Conservation (phyloP, 2,888 invertebrate species). For the Aporophyla nigra region DNA sequence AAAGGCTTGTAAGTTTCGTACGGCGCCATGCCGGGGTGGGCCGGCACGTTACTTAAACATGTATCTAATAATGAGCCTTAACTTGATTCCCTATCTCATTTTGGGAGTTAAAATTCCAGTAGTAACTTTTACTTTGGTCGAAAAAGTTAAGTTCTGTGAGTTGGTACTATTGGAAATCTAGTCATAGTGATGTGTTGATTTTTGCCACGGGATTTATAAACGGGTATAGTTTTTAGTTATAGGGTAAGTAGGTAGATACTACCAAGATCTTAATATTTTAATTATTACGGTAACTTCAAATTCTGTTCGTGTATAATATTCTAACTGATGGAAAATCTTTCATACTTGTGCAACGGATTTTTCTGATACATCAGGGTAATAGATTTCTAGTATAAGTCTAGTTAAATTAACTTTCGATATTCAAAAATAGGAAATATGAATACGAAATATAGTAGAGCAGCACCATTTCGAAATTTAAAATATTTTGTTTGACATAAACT, state of each 20-base stretch:
- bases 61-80: constrained; percentile 65
- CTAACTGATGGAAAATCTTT: not conserved
- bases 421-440: not conserved
- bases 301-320: too few species aligned
- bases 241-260: too few species aligned
- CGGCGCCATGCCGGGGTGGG: constrained; percentile 83
- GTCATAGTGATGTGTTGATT: constrained; percentile 19
- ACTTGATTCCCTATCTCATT: constrained; percentile 58
- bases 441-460: not conserved
- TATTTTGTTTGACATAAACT: not conserved
- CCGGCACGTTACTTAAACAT: constrained; percentile 66
- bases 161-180: constrained; percentile 28
- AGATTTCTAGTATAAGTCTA: not conserved
- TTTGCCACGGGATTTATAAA: not conserved
- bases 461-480: not conserved
- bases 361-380: not conserved
- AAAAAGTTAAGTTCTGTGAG: constrained; percentile 25
- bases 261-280: not conserved
- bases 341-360: not conserved
- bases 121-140: constrained; percentile 53
- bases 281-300: not conserved
- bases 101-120: constrained; percentile 62
- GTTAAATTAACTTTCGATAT: not conserved
- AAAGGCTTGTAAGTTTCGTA: constrained; percentile 73
- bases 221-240: too few species aligned